These are phyloP conservation scores for Hydrochoerus hydrochaeris DNA, from an alignment of 2,113 vertebrate genomes.

Conservation along the genomic window DNA sequence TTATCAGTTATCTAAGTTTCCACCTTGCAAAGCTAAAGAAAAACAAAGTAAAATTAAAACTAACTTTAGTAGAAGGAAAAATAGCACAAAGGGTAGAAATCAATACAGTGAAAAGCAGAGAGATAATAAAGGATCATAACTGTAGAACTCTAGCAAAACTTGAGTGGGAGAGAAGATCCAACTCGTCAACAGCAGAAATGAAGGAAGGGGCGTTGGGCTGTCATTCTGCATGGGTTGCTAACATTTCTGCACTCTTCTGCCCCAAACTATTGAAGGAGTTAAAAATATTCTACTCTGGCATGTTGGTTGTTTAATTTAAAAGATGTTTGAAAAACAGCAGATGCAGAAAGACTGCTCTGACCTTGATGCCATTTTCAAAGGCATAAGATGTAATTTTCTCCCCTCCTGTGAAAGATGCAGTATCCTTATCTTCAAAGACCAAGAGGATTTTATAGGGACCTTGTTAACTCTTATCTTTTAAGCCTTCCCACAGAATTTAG, in stretches of 20 bases:
- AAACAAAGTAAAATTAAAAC: neutral
- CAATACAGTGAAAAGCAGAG: no score
- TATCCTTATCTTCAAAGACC: neutral
- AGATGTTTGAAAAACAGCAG: neutral
- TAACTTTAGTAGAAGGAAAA: neutral
- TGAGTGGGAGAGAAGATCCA: neutral
- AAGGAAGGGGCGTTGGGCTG: no score
- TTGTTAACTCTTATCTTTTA: constrained; percentile 21
- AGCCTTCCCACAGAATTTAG: neutral
- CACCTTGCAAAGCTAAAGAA: neutral
- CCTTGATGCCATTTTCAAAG: neutral
- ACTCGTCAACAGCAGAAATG: rapidly evolving
- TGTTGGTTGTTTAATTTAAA: neutral
- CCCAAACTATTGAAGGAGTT: neutral
- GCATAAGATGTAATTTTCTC: neutral
- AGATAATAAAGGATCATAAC: neutral
- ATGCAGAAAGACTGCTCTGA: neutral
- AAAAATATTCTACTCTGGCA: neutral
- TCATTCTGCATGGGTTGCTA: rapidly evolving
- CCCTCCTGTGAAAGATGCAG: neutral
- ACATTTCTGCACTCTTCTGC: no score
- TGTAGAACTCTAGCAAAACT: neutral
- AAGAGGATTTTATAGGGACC: neutral
- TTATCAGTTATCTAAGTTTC: neutral
- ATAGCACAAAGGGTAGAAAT: no score